A percentile compares a stretch with the other conserved stretches of the same genome.
These are phyloP conservation scores for Urosaurus nigricauda DNA, from an alignment of 2,797 vertebrate species.

Conservation along the genomic window DNA sequence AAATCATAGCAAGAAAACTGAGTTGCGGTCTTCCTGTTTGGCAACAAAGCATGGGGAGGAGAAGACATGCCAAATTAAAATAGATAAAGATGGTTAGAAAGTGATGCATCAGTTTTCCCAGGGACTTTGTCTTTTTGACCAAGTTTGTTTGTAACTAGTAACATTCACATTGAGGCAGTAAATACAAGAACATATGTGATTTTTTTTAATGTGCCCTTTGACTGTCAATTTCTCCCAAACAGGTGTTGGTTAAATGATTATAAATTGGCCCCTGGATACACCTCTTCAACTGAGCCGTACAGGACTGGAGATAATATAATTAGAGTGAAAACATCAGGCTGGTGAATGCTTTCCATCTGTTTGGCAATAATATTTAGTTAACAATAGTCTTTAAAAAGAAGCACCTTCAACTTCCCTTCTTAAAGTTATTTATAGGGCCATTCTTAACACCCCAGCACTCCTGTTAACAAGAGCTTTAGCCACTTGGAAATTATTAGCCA, in stretches of 20 bases:
- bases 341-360: constrained; percentile 94
- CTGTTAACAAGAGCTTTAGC: constrained; percentile 83
- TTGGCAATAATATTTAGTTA: constrained; percentile 89
- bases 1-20: constrained; percentile 39
- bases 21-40: constrained; percentile 51
- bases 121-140: constrained; percentile 64
- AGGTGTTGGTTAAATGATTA: constrained; percentile 99
- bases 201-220: constrained; percentile 88
- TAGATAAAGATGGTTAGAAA: constrained; percentile 52
- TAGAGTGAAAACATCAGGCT: constrained; percentile 96
- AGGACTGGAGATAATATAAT: constrained; percentile 95
- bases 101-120: constrained; percentile 52
- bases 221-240: constrained; percentile 95
- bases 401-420: constrained; percentile 87
- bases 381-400: constrained; percentile 88
- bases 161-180: constrained; percentile 83
- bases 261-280: constrained; percentile 99
- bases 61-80: constrained; percentile 57
- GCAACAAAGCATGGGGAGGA: constrained; percentile 25
- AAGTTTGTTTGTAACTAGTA: constrained; percentile 77
- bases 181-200: constrained; percentile 86
- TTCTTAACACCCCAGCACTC: constrained; percentile 83
- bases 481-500: constrained; percentile 85
- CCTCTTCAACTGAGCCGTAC: constrained; percentile 92
- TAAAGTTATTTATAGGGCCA: constrained; percentile 84